These are phyloP conservation scores for Eonycteris spelaea DNA, from an alignment of 2,113 vertebrate genomes.

Conservation along the genomic window DNA sequence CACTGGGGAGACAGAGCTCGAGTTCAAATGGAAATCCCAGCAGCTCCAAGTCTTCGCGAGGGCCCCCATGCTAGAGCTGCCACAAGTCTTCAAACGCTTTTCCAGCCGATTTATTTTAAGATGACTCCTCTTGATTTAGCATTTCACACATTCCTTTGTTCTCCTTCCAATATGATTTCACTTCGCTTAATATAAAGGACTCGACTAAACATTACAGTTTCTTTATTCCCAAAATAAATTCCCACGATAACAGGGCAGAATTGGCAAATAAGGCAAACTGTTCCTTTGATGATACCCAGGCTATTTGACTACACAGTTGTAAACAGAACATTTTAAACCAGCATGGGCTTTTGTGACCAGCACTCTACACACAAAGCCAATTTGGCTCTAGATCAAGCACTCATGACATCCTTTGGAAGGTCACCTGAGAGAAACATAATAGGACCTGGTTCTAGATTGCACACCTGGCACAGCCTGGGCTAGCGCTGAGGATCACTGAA, in stretches of 20 bases:
- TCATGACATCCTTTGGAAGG: neutral
- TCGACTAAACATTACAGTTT: neutral
- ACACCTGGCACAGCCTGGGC: neutral
- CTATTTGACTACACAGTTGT: neutral
- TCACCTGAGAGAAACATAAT: neutral
- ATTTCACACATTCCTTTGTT: constrained; percentile 49
- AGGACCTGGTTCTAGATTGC: neutral
- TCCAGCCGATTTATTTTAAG: constrained; percentile 11
- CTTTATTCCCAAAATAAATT: constrained; percentile 39
- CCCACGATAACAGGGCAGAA: neutral
- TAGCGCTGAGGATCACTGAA: neutral
- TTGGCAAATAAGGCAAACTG: neutral
- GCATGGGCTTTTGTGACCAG: neutral
- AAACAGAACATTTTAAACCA: neutral
- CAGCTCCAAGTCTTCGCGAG: neutral
- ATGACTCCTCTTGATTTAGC: neutral
- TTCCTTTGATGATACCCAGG: neutral
- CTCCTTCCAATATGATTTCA: constrained; percentile 29
- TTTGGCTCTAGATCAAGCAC: neutral
- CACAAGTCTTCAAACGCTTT: neutral
- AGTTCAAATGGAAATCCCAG: neutral
- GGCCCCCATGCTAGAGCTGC: neutral
- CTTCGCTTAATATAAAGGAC: constrained; percentile 37
- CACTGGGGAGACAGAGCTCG: neutral
- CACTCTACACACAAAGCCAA: neutral